These are phyloP conservation scores for Euphysa ruthae DNA, from an alignment of 30 jellyfish, hydroid and myxozoan species.

Conservation along the genomic window DNA sequence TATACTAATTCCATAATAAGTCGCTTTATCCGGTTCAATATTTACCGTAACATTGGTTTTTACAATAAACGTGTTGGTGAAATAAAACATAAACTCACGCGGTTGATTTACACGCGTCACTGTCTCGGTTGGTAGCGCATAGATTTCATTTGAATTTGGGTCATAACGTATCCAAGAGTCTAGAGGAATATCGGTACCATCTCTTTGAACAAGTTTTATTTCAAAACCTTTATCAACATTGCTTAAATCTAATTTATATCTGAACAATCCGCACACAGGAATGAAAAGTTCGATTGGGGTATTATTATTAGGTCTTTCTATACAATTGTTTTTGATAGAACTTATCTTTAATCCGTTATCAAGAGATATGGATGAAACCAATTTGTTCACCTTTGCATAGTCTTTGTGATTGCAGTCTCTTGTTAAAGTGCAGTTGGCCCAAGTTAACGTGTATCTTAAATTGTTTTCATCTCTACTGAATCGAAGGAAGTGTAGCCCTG, in stretches of 20 bases:
- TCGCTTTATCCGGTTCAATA: background rate
- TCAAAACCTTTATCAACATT: constrained; percentile 45
- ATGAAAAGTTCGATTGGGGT: constrained; percentile 36
- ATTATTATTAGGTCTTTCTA: constrained; percentile 32
- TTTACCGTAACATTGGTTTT: constrained; percentile 26
- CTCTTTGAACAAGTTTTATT: constrained; percentile 17
- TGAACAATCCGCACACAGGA: constrained; percentile 61
- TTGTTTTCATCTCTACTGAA: background rate
- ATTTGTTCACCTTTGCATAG: background rate
- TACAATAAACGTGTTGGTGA: constrained; percentile 45
- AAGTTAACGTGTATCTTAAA: background rate
- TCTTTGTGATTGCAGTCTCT: constrained; percentile 3
- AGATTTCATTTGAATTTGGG: constrained; percentile 35
- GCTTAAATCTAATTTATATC: constrained; percentile 35
- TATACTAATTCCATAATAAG: constrained; percentile 30
- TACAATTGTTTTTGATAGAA: constrained; percentile 2
- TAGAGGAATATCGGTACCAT: constrained; percentile 42
- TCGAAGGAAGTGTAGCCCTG: constrained; percentile 20
- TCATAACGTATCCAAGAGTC: constrained; percentile 78
- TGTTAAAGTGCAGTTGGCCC: constrained; percentile 31
- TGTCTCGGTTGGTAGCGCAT: constrained; percentile 51
- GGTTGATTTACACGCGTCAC: constrained; percentile 9
- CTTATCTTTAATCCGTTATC: background rate
- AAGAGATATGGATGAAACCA: constrained; percentile 1
- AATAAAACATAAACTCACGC: constrained; percentile 18